Percentiles rank a stretch among this genome's conserved stretches.
phyloP scores from a whole-genome alignment of 2,797 vertebrate species.

The Mus caroli region DNA sequence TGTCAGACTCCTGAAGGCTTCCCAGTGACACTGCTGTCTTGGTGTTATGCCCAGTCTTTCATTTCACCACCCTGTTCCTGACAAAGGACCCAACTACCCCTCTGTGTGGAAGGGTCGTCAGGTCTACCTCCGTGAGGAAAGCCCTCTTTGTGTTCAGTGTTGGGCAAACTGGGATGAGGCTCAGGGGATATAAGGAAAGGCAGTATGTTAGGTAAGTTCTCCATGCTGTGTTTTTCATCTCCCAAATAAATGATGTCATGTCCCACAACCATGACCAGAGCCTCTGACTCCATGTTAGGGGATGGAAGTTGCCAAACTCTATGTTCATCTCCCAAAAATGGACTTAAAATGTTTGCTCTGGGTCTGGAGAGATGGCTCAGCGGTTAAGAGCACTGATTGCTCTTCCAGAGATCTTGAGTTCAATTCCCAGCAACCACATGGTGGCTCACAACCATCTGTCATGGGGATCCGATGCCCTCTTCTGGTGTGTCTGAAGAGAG shows the following conservation, averaged over 20 bases:
- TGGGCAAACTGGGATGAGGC: not conserved
- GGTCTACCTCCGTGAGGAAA: not conserved
- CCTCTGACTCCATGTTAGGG: conserved; percentile 33
- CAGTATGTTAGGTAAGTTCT: not conserved
- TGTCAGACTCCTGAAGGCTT: not conserved
- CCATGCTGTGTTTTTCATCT: not conserved
- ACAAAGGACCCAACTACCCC: not conserved
- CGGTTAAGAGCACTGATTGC: no score
- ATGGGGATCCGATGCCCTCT: no score
- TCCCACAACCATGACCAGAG: not conserved
- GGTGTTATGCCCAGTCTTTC: not conserved
- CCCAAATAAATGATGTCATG: not conserved
- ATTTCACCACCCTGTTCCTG: not conserved
- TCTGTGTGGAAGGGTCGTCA: not conserved
- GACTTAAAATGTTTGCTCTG: not conserved
- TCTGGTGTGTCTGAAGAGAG: no score
- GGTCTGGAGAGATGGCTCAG: no score
- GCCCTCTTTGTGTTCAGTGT: conserved; percentile 20
- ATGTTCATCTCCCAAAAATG: not conserved
- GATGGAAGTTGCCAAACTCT: not conserved
- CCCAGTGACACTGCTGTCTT: not conserved
- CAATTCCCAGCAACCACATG: no score
- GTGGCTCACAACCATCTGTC: no score
- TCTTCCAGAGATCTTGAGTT: no score
- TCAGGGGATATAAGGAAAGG: not conserved